phyloP scores from a whole-genome alignment of 2,888 invertebrate species.

The Teleogryllus oceanicus region DNA sequence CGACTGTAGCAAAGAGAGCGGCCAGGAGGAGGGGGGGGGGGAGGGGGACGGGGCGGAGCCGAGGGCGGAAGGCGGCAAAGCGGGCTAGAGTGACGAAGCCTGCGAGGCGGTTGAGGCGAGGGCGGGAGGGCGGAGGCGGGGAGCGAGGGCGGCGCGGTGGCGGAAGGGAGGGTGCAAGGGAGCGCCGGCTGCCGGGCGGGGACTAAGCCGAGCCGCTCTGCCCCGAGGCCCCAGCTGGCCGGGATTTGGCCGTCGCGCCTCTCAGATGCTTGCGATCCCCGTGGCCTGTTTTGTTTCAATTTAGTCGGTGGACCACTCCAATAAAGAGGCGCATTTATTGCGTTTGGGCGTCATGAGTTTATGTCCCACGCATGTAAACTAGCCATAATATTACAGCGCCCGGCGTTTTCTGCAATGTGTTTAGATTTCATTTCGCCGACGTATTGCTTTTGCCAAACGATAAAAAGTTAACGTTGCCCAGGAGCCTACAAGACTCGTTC shows the following conservation, averaged over 20 bases:
- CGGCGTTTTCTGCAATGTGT: no score
- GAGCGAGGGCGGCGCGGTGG: not conserved
- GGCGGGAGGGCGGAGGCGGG: not conserved
- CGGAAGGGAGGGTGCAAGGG: not conserved
- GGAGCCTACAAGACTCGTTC: no score
- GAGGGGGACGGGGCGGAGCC: not conserved
- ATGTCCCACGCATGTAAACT: no score
- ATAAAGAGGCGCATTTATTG: no score
- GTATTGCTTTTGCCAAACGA: no score
- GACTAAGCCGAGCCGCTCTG: not conserved
- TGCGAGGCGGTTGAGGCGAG: not conserved
- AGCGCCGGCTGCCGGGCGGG: not conserved
- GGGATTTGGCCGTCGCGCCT: not conserved
- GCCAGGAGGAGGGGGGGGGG: not conserved
- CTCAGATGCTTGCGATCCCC: not conserved
- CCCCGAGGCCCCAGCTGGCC: not conserved
- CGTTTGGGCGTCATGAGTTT: no score
- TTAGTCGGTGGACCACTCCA: not conserved
- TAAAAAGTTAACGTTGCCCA: no score
- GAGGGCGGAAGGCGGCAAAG: not conserved
- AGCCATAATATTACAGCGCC: no score
- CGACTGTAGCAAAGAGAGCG: not conserved
- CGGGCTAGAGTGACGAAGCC: not conserved
- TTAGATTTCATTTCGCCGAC: no score
- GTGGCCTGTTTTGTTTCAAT: not conserved